phyloP scores from a whole-genome alignment of 2,888 invertebrate genomes.

The Apoda limacodes region DNA sequence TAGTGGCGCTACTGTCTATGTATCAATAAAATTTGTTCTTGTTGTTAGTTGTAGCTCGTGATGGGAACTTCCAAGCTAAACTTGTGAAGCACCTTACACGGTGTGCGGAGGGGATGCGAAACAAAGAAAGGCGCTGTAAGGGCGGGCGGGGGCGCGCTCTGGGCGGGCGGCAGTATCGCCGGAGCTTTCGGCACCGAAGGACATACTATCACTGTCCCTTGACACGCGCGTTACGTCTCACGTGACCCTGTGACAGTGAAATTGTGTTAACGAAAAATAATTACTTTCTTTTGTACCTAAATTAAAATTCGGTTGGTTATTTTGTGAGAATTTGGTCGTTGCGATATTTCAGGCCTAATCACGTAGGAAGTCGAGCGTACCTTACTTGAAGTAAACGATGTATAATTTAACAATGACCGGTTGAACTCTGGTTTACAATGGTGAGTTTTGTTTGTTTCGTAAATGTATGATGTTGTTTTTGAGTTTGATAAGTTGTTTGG shows the following conservation, averaged over 20 bases:
- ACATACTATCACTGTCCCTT: slow-evolving; percentile 23
- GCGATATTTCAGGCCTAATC: slow-evolving; percentile 26
- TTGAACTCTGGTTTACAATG: slow-evolving; percentile 15
- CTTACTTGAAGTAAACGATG: slow-evolving; percentile 7
- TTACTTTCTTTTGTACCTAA: slow-evolving; percentile 19
- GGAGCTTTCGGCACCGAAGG: slow-evolving; percentile 37
- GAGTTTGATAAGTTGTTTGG: no score
- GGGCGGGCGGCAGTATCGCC: slow-evolving; percentile 50
- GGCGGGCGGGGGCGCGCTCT: slow-evolving; percentile 49
- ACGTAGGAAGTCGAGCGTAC: slow-evolving; percentile 3
- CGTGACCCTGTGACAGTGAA: slow-evolving; percentile 31
- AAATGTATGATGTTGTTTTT: no score
- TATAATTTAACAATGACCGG: slow-evolving; percentile 14
- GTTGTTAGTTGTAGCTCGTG: no score
- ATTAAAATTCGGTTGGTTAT: slow-evolving; percentile 13
- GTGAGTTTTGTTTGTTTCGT: slow-evolving; percentile 12
- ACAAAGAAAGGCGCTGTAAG: slow-evolving; percentile 59
- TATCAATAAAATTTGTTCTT: no score
- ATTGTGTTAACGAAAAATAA: no score
- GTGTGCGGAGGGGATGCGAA: slow-evolving; percentile 50
- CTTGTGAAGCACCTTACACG: no score
- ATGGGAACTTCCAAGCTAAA: no score
- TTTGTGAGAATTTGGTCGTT: slow-evolving; percentile 17
- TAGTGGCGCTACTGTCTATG: no score
- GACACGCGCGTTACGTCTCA: slow-evolving; percentile 17